Conservation (phyloP, 2,888 invertebrate genomes). For the Andrena camellia region DNA sequence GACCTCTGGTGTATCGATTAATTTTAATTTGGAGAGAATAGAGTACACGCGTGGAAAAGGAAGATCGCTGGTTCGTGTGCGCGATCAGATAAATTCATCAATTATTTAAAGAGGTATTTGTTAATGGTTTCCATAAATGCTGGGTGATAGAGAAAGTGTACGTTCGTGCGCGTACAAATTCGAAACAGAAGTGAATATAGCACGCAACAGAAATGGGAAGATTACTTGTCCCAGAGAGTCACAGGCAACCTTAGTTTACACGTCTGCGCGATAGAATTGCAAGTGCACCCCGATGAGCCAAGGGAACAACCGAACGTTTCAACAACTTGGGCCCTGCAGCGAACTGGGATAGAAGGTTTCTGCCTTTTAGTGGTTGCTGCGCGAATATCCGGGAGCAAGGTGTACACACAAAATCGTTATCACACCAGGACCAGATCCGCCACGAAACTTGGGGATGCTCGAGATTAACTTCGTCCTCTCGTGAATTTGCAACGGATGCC, state of each 20-base stretch:
- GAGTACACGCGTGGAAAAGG: not conserved
- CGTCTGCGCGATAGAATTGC: slow-evolving; percentile 21
- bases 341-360: slow-evolving; percentile 3
- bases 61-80: not conserved
- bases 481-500: slow-evolving; percentile 59
- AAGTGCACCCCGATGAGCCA: slow-evolving; percentile 12
- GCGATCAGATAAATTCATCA: not conserved
- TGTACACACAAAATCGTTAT: slow-evolving; percentile 55
- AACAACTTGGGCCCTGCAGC: slow-evolving; percentile 3
- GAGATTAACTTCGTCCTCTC: slow-evolving; percentile 42
- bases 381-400: slow-evolving; percentile 32
- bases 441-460: slow-evolving; percentile 35
- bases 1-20: not conserved
- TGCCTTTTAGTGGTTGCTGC: slow-evolving; percentile 22
- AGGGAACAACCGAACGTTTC: slow-evolving; percentile 27
- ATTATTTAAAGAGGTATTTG: not conserved
- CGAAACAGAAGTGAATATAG: not conserved
- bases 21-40: not conserved
- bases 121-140: not conserved
- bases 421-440: slow-evolving; percentile 26
- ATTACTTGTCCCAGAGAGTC: not conserved
- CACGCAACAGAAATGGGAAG: not conserved
- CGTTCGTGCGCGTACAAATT: not conserved
- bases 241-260: slow-evolving; percentile 13
- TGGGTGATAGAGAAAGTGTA: not conserved